Evolutionary conservation across 1,140 invertebrate genomes (phyloP), one percentile per base, ranked within the genome.

Genomic region (Megalonaias nervosa): DNA sequence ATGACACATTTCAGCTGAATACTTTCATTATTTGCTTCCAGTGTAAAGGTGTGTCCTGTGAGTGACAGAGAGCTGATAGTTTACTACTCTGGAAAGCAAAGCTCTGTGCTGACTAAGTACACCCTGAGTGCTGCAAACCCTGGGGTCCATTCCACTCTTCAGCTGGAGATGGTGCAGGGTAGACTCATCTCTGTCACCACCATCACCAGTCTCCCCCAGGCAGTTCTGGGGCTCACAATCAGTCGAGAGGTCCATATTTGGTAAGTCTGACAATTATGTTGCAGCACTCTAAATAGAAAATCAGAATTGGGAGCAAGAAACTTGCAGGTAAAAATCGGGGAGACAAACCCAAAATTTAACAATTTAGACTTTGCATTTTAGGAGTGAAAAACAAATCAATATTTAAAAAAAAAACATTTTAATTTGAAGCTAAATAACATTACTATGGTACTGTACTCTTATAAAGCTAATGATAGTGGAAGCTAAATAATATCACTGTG

Each of bases 221-320:
- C 76, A 60, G 70, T 78, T 16, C 23, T 78, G 23, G 64, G 55
- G 16, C 15, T 78, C 5, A 72, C 76, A 26, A 67, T 31, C 19
- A 59, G 26, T 26, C 38, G n/a, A n/a, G n/a, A 72, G 56, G 19
- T 78, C 57, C 62, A 72, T 21, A 78, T 78, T 31, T 78, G 76
- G 76, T 78, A 78, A 56, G 71, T 72, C 15, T 31, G 15, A 19
- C n/a, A 21, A 58, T 21, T 23, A 58, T 71, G 11, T 11, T 48
- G 9, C 38, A 48, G 38, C 17, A 21, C 23, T 16, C n/a, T 67
- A 21, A 12, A 67, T 67, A 38, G 6, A 48, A 17, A 58, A 6
- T 67, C 65, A 21, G 65, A 31, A 23, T 48, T 48, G 38, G 38
- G 38, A 48, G 38, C 4, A 6, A 48, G 38, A 48, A 11, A 48